Evolutionary conservation across 2,888 invertebrate genomes (phyloP).

Genomic region (Amitus sp.): DNA sequence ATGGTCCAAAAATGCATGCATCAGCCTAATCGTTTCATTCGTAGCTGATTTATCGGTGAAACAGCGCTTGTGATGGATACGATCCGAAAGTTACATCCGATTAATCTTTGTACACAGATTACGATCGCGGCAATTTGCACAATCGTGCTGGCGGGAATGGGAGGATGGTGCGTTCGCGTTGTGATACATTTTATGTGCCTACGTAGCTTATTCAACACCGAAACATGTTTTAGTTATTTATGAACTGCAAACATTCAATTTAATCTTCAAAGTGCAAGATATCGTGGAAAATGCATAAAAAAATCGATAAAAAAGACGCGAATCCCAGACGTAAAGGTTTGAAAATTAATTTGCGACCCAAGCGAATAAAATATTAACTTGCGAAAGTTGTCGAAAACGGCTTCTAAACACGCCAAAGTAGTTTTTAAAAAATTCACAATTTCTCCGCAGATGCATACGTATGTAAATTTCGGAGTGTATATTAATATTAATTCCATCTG

Average conservation of each 20-base stretch:
- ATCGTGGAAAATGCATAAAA: too few relatives aligned
- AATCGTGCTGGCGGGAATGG: constrained; percentile 45
- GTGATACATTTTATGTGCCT: constrained; percentile 25
- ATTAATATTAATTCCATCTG: constrained; percentile 42
- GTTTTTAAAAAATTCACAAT: too few relatives aligned
- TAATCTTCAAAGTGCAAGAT: too few relatives aligned
- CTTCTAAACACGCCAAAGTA: too few relatives aligned
- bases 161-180: constrained; percentile 40
- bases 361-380: too few relatives aligned
- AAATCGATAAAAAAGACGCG: too few relatives aligned
- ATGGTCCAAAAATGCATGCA: too few relatives aligned
- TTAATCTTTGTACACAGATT: constrained; percentile 49
- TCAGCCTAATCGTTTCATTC: neutral
- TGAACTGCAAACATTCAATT: neutral
- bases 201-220: constrained; percentile 15
- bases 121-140: constrained; percentile 50
- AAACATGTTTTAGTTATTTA: constrained; percentile 5
- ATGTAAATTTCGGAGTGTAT: constrained; percentile 32
- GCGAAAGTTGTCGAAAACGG: too few relatives aligned
- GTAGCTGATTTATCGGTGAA: constrained; percentile 37
- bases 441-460: constrained; percentile 33
- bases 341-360: too few relatives aligned
- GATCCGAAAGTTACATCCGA: constrained; percentile 38
- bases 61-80: constrained; percentile 33
- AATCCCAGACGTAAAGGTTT: too few relatives aligned